Base-by-base conservation (phyloP, 2,797 vertebrate species). In the Margarornis squamiger region DNA sequence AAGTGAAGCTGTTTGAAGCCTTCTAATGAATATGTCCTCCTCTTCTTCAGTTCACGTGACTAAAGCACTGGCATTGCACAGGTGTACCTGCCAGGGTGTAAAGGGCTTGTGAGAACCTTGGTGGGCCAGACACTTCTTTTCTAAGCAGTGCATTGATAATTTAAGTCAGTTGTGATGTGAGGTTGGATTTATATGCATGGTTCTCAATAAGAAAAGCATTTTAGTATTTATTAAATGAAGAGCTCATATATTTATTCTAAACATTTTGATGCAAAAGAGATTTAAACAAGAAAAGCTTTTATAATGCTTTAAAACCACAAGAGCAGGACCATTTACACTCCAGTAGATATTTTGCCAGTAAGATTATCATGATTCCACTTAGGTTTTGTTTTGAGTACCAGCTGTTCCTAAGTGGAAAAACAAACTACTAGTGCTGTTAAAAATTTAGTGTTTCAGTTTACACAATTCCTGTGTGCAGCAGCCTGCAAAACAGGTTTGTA, bases 401-500 rank as follows among this genome's bases (percentile, higher is more conserved):
- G 74, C 67, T 89, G 86, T 88, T 92, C 26, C 1, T n/a, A 74
- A 90, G 51, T 91, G 91, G 93, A 74, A 94, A 91, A 70, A 57
- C 88, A 93, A 94, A 92, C 83, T 22, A 32, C 12, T 67, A 72
- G 66, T 26, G 29, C 73, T 67, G 70, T 62, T 75, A 80, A 88
- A 84, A 92, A 73, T 1, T 12, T 20, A 48, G 41, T 62, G 52
- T 90, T 93, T 90, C 63, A 92, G 70, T 94, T 96, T 80, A 87
- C 57, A 52, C 59, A 38, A 76, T 80, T 87, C 87, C 32, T 71
- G 12, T 38, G 84, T 61, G 63, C 6, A 15, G 66, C 62, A 96
- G 88, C 96, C 79, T 83, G 96, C 54, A 92, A 48, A 93, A 97
- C 96, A 90, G 90, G 97, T 97, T 97, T 93, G 89, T 54, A 34